Evolutionary conservation across 2,113 vertebrate species (phyloP).

Genomic region (Megalops atlanticus): DNA sequence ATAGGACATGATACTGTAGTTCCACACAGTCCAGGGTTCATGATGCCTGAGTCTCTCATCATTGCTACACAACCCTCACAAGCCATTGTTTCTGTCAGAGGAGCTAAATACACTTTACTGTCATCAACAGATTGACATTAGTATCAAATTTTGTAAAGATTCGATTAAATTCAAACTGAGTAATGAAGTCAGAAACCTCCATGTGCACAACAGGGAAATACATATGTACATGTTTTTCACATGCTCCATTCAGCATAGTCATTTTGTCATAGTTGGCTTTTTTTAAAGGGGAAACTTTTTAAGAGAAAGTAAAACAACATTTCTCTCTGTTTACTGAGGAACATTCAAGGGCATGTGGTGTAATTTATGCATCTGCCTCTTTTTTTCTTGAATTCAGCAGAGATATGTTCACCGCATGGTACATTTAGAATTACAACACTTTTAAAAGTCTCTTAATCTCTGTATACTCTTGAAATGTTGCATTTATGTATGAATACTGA

Average conservation of each 20-base stretch:
- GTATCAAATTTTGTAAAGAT: not conserved
- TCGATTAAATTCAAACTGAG: not conserved
- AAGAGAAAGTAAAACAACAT: not conserved
- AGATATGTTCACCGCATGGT: not conserved
- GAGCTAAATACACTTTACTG: no score
- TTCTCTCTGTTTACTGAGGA: not conserved
- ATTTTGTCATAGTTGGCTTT: not conserved
- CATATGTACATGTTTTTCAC: not conserved
- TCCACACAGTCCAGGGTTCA: no score
- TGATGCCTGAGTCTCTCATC: no score
- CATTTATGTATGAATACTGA: constrained; percentile 1
- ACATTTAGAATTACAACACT: not conserved
- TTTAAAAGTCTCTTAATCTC: not conserved
- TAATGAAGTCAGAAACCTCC: not conserved
- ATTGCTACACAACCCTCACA: no score
- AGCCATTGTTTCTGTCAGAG: no score
- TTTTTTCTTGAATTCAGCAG: not conserved
- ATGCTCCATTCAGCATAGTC: not conserved
- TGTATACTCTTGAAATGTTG: not conserved
- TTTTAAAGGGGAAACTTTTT: not conserved
- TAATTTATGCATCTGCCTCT: not conserved
- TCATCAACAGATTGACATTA: not conserved
- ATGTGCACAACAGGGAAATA: not conserved
- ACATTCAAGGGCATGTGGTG: not conserved
- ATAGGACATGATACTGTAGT: no score